Base-by-base conservation (phyloP, 2,888 invertebrate species). In the Hemaris fuciformis region DNA sequence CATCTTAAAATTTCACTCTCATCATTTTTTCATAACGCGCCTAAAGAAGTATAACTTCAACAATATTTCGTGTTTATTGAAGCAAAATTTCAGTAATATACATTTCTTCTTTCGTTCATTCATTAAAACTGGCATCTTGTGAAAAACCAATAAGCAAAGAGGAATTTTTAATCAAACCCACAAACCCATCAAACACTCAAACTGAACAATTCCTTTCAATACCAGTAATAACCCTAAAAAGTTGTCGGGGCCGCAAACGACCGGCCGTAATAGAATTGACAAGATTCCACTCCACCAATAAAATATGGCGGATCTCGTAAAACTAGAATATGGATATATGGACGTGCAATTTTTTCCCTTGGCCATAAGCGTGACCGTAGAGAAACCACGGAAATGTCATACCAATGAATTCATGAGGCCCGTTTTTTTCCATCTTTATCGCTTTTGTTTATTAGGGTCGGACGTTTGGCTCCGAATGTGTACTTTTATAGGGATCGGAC, bases 381-480 rank as follows among this genome's bases (percentile, higher is more conserved):
- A 77, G 83, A 84, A 83, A 68, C 85, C 88, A 83, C 88, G 83
- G 53, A 53, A 91, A 92, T 89, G 91, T 90, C 91, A 91, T 91
- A 91, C 87, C 92, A 83, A 91, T 92, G 92, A 91, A 92, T 91
- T 92, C 92, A 92, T 91, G 91, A 81, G 80, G 74, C 81, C 81
- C 81, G 84, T 89, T 92, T 92, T 89, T 91, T 91, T 87, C 81
- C 74, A 87, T 81, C 79, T 91, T 91, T 92, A 92, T 91, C 88
- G 88, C 87, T 77, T 83, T 88, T 89, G 89, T 90, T 91, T 91
- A 91, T 91, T 89, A 85, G 88, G 91, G 90, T 88, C 80, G 85
- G 79, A 71, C 83, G 81, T 89, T 88, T 87, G 84, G 78, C 64
- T 64, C 60, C 67, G 73, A 76, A 72, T 75, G 74, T 74, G 73